These are phyloP conservation scores for Beris morrisii DNA, from an alignment of 2,888 invertebrate species.

Conservation along the genomic window DNA sequence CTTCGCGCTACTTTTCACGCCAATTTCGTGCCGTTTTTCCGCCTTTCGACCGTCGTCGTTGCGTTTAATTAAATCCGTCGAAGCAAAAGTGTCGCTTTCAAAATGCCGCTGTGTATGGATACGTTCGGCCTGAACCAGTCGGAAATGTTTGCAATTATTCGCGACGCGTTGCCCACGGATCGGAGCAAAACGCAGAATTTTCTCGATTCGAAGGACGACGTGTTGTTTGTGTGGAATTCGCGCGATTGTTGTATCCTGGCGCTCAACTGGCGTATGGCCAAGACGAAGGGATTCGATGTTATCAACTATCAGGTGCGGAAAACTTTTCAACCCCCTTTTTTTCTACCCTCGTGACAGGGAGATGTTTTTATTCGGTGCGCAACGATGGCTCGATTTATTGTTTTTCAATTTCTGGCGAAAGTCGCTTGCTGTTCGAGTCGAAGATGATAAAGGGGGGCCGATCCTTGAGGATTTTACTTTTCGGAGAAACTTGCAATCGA, in stretches of 20 bases:
- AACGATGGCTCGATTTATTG: no score
- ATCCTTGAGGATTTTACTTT: no score
- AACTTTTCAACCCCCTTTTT: not conserved
- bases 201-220: constrained; percentile 63
- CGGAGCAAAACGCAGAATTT: constrained; percentile 60
- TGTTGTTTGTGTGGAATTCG: constrained; percentile 66
- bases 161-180: constrained; percentile 58
- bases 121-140: constrained; percentile 60
- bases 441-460: no score
- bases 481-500: not conserved
- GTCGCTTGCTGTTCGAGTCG: no score
- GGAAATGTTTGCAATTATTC: constrained; percentile 61
- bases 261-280: constrained; percentile 59
- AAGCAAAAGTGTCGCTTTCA: not conserved
- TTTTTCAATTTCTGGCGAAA: no score
- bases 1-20: not conserved
- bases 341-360: no score
- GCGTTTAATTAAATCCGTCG: not conserved
- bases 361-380: no score
- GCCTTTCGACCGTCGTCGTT: not conserved
- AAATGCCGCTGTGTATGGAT: constrained; percentile 57
- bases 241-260: constrained; percentile 61
- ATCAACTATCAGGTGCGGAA: constrained; percentile 58
- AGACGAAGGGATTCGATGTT: constrained; percentile 52
- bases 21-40: not conserved